phyloP scores from a whole-genome alignment of 1,140 invertebrate species.

The Dendrolimus kikuchii region DNA sequence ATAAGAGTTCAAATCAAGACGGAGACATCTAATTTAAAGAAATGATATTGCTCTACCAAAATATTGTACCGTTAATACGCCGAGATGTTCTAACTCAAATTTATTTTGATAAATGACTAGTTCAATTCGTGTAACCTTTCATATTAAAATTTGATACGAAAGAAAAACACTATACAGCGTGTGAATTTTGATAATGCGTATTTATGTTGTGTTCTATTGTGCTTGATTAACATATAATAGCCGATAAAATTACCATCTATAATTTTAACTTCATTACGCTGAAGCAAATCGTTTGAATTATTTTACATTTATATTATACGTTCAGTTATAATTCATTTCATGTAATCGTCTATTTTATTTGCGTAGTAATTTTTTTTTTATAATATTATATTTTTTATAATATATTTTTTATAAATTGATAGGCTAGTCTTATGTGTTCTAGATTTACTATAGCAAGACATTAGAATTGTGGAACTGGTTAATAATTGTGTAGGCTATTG shows the following conservation, averaged over 20 bases:
- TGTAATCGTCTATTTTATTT: no score
- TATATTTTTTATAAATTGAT: no score
- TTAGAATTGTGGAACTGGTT: constrained; percentile 19
- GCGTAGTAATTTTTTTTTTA: no score
- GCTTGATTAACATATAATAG: constrained; percentile 40
- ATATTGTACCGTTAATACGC: constrained; percentile 1
- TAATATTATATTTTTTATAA: no score
- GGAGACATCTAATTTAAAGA: not conserved
- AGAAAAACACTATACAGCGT: not conserved
- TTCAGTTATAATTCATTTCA: no score
- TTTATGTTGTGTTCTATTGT: constrained; percentile 18
- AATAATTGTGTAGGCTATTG: constrained; percentile 27
- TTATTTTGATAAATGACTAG: constrained; percentile 7
- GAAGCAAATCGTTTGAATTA: constrained; percentile 17
- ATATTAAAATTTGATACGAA: not conserved
- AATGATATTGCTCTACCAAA: constrained; percentile 8
- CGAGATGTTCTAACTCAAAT: not conserved
- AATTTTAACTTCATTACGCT: constrained; percentile 27
- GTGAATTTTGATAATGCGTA: no score
- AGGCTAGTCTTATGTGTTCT: constrained; percentile 1
- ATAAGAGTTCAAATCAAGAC: constrained; percentile 11
- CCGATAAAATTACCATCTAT: constrained; percentile 36
- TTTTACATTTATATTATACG: no score
- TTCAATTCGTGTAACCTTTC: not conserved
- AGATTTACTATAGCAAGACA: constrained; percentile 4